Percentiles rank a stretch among this genome's conserved stretches.
These are phyloP conservation scores for Dinomys branickii DNA, from an alignment of 2,113 vertebrate species.

Conservation along the genomic window DNA sequence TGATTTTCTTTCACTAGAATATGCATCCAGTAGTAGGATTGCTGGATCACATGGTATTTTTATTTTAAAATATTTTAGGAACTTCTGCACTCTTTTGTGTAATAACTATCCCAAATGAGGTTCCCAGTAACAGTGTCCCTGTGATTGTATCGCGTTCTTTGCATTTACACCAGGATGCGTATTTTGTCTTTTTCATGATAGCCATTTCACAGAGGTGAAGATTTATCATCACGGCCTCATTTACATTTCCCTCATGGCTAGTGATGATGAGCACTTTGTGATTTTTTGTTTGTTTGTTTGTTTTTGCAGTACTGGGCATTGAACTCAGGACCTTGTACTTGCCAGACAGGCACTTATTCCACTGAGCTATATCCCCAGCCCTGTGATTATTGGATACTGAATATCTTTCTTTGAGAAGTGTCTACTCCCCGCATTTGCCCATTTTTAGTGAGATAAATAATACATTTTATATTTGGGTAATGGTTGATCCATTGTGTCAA, in stretches of 20 bases:
- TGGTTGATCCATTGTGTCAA: no score
- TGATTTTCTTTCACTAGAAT: not conserved
- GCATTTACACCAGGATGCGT: not conserved
- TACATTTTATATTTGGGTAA: not conserved
- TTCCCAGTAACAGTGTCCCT: not conserved
- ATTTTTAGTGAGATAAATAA: not conserved
- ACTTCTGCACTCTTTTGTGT: not conserved
- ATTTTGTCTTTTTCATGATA: not conserved
- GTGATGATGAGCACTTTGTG: not conserved
- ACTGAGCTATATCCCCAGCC: no score
- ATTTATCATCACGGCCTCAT: not conserved
- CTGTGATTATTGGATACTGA: no score
- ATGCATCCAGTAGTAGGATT: not conserved
- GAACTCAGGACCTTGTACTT: no score
- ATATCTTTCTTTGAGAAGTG: not conserved
- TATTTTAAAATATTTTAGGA: not conserved
- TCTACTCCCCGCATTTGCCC: not conserved
- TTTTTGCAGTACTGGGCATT: no score
- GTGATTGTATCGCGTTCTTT: not conserved
- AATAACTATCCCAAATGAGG: not conserved
- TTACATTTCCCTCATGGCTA: not conserved
- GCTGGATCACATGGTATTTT: not conserved
- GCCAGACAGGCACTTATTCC: no score
- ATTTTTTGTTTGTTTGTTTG: not conserved
- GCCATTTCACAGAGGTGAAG: no score